Evolutionary conservation across 2,888 invertebrate genomes (phyloP).

Genomic region (Lamproptera curius): DNA sequence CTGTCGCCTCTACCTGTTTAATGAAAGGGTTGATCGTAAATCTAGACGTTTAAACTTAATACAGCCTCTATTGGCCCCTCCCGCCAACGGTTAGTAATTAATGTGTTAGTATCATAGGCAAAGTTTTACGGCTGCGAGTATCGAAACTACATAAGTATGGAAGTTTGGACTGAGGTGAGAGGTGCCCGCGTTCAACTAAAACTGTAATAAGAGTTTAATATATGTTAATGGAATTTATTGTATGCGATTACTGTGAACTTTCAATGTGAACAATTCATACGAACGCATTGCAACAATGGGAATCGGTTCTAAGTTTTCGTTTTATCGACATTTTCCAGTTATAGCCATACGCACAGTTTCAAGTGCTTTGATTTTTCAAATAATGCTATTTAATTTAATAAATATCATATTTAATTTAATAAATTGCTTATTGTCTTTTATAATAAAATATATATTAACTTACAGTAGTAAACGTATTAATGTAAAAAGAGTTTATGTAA

Average conservation of each 20-base stretch:
- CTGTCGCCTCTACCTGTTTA: slow-evolving; percentile 74
- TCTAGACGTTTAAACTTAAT: slow-evolving; percentile 73
- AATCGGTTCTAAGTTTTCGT: neutral
- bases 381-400: no score
- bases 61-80: slow-evolving; percentile 64
- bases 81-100: slow-evolving; percentile 64
- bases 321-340: no score
- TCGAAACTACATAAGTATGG: slow-evolving; percentile 69
- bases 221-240: slow-evolving; percentile 54
- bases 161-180: slow-evolving; percentile 64
- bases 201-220: slow-evolving; percentile 63
- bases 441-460: no score
- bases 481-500: no score
- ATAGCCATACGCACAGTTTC: no score
- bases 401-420: no score
- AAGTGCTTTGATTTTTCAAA: no score
- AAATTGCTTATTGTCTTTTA: no score
- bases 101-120: slow-evolving; percentile 67
- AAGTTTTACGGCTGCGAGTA: slow-evolving; percentile 68
- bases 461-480: no score
- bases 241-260: slow-evolving; percentile 29
- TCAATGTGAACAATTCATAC: slow-evolving; percentile 1
- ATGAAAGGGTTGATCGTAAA: slow-evolving; percentile 77
- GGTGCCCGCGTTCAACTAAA: slow-evolving; percentile 59
- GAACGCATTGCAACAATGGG: neutral